These are phyloP conservation scores for Laspeyria flexula DNA, from an alignment of 2,888 invertebrate species.

Conservation along the genomic window DNA sequence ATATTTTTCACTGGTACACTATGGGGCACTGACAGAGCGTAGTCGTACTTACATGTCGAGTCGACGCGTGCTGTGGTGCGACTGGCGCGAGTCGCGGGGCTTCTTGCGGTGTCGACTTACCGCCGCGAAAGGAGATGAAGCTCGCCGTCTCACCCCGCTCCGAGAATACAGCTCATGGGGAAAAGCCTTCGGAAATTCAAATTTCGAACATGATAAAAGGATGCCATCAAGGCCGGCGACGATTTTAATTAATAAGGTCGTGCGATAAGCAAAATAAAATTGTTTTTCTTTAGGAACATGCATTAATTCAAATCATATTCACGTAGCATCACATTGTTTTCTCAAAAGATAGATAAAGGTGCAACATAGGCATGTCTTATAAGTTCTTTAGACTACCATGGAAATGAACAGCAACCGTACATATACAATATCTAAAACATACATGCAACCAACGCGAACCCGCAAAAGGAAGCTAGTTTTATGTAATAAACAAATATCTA, in stretches of 20 bases:
- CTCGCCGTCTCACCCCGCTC: conserved; percentile 67
- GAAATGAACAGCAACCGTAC: too few species aligned
- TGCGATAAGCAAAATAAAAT: conserved; percentile 16
- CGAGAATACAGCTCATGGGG: conserved; percentile 64
- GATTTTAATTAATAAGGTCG: conserved; percentile 22
- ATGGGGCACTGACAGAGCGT: conserved; percentile 64
- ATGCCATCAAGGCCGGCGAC: conserved; percentile 30
- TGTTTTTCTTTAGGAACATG: conserved; percentile 1
- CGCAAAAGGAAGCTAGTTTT: too few species aligned
- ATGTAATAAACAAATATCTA: too few species aligned
- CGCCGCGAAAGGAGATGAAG: conserved; percentile 81
- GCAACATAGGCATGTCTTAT: too few species aligned
- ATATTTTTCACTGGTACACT: conserved; percentile 70
- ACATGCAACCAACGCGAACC: too few species aligned
- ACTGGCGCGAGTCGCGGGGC: conserved; percentile 73
- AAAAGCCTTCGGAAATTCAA: conserved; percentile 50
- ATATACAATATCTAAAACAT: too few species aligned
- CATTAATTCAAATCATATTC: too few species aligned
- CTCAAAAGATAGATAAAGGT: too few species aligned
- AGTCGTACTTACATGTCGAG: conserved; percentile 84
- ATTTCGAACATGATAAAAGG: conserved; percentile 40
- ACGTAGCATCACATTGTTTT: too few species aligned
- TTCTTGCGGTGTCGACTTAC: conserved; percentile 82
- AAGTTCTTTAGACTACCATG: too few species aligned
- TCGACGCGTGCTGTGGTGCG: conserved; percentile 86